Evolutionary conservation across 1,140 invertebrate genomes (phyloP), one percentile per base, ranked within the genome.

Genomic region (Diorhabda elongata): DNA sequence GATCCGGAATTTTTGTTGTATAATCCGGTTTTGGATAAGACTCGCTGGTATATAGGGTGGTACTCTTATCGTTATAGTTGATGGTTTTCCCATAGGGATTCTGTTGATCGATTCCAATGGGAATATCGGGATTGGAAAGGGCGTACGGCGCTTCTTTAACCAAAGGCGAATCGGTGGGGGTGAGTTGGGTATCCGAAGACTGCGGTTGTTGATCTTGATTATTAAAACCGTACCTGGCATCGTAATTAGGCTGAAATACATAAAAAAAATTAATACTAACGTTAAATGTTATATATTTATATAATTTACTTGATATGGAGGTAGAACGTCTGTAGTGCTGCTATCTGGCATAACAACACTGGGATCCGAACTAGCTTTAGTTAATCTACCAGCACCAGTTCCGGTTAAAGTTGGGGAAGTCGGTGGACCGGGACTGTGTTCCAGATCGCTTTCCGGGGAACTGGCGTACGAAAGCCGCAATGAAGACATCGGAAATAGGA

Each of bases 401-500:
- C 75, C 74, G 8, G 73, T 60, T 8, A 65, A 11, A 7, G 70
- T 70, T 7, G 78, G 84, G 79, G 77, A 87, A 78, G 85, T 79
- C 74, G 87, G 88, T 68, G 89, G 89, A 76, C 88, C 89, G 69
- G 91, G 90, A 79, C 91, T 91, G 75, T 93, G 86, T 84, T 97
- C 95, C 79, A 94, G 86, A 83, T 98, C 96, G 80, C 92, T 96
- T 84, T 98, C 96, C 73, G 95, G 95, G 78, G 94, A 96, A 76
- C 94, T 96, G 71, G 95, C 95, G 85, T 97, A 98, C 78, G 95
- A 97, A 72, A 97, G 86, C 78, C 96, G 91, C 67, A 86, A 82
- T 83, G 93, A 94, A 73, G 94, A 94, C 94, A 98, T 97, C 77
- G 96, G 96, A 87, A 98, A 98, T 78, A 98, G 90, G 89, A 98